Evolutionary conservation across 2,113 vertebrate species (phyloP), one percentile per base, ranked within the genome.

Genomic region (Myrmecobius fasciatus): DNA sequence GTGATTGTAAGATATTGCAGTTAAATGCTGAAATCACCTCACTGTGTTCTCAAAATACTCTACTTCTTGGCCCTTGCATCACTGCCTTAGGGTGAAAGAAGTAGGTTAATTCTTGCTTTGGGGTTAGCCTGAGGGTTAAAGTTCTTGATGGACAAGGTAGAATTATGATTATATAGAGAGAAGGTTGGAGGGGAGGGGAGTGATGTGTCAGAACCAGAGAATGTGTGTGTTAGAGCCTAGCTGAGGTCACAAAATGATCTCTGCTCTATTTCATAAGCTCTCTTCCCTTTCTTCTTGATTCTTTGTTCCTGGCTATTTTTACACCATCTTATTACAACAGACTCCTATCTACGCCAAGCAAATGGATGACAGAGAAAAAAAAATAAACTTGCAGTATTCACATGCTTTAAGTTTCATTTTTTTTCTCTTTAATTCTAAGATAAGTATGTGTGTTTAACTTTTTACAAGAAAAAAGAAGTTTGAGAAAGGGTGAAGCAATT

Each of bases 71-170:
- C 97, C 96, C 67, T 92, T 94, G 95, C 94, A 93, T 83, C 47
- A 90, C 93, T 95, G 97, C 98, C 98, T 98, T 91, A 94, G 97
- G 98, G 98, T 96, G 0, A 96, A 95, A 12, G 98, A 98, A 98
- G 96, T 98, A 98, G 98, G 98, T 98, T 98, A 98, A 98, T 98
- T 97, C 98, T 98, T 96, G 98, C 98, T 98, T 96, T 96, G 97
- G 97, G 98, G 96, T 96, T 98, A 96, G 98, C 98, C 98, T 97
- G 97, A 98, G 98, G 98, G 98, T 97, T 98, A 96, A 97, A 95
- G 94, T 31, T 98, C 96, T 98, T 96, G 52, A 94, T 9, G 96
- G 97, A 95, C 97, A 93, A 43, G 91, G 94, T 52, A 3, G 92
- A 95, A 92, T 48, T 95, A 94, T 94, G 94, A 95, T 95, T 93